phyloP scores from a whole-genome alignment of 1,140 invertebrate species.

The Sycobia sp. region DNA sequence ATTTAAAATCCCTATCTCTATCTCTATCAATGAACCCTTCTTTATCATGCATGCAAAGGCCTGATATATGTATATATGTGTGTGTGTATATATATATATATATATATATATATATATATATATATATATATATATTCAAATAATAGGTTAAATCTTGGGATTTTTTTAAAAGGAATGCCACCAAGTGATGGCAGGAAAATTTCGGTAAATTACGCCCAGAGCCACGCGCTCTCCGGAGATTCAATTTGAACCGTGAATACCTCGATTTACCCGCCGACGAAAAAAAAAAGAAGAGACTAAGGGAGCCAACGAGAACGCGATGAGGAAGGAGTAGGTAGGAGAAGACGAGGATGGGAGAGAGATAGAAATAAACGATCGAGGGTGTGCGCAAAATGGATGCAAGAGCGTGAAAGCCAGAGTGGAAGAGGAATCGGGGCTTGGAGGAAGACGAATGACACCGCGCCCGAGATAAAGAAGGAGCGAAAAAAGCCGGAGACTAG shows the following conservation, averaged over 20 bases:
- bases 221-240: neutral
- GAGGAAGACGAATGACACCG: conserved; percentile 29
- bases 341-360: neutral
- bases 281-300: conserved; percentile 8
- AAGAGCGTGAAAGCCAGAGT: conserved; percentile 16
- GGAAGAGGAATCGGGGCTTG: conserved; percentile 1
- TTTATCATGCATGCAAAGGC: too few relatives aligned
- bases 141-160: too few relatives aligned
- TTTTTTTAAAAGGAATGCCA: neutral
- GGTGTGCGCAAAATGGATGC: conserved; percentile 1
- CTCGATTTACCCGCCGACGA: neutral
- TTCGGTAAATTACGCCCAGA: conserved; percentile 3
- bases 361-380: too few relatives aligned
- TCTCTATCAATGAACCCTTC: too few relatives aligned
- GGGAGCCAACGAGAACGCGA: conserved; percentile 10
- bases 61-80: too few relatives aligned
- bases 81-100: too few relatives aligned
- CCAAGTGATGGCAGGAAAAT: neutral
- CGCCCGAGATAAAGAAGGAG: neutral
- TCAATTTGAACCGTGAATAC: conserved; percentile 20
- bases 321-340: neutral
- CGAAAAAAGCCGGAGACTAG: neutral
- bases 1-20: too few relatives aligned
- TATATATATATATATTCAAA: too few relatives aligned
- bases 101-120: too few relatives aligned